Base-by-base conservation (phyloP, 2,888 invertebrate genomes). In the Mesorhabditis sp. region DNA sequence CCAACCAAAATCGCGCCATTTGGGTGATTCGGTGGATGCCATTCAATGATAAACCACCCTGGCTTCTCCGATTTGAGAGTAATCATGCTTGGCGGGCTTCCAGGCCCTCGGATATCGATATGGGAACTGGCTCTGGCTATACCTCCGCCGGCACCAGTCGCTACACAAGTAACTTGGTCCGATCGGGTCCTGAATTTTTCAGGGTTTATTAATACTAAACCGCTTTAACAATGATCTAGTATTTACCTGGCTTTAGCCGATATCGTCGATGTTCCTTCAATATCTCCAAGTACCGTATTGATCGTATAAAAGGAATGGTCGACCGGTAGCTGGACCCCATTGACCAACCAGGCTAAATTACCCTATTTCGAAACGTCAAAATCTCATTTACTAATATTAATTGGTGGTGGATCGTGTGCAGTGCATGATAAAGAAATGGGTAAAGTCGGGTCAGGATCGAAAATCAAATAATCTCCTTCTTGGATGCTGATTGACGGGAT, bases 1-100 rank as follows among this genome's bases (percentile, higher is more conserved):
- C 62, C 13, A 63, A 80, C 80, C 65, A 73, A 76, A 43, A 80
- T 77, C 10, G 69, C 58, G 45, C 80, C 80, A 68, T 80, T 80
- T 2, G 77, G 74, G 62, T 76, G 74, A 2, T 74, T 72, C 10
- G 80, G 80, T 41, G 76, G 76, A 64, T 76, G 70, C 80, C 80
- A 80, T 13, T 70, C 63, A 7, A 80, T 70, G 3, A 70, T 78
- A 62, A 74, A 76, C 61, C 74, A 72, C 15, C 67, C 66, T 28
- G 67, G 62, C 45, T 71, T 71, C 28, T 77, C 77, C 10, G 76
- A 72, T 4, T 70, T 70, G 50, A 79, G 45, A 4, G 71, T 76
- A 43, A 79, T 77, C 50, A 74, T 72, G 7, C 76, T 74, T 6
- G 79, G 79, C 4, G 77, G 76, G 68, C 75, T 77, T 28, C 79